Evolutionary conservation across 2,888 invertebrate genomes (phyloP), one percentile per base, ranked within the genome.

Genomic region (Liodrosophila aerea): DNA sequence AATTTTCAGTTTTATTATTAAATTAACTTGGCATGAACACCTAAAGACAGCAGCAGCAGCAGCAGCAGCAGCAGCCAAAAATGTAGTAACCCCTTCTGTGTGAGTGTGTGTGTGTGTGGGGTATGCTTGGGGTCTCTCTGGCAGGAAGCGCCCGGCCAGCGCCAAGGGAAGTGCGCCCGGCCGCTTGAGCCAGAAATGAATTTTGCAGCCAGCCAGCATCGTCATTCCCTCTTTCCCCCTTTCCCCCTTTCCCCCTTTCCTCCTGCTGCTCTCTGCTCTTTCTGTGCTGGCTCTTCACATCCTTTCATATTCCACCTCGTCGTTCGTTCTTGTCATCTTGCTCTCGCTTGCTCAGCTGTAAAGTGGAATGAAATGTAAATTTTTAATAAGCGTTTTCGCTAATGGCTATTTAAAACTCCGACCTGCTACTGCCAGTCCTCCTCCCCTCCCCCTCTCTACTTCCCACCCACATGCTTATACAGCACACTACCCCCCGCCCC

Each of bases 371-470:
- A 87, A 88, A 88, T 87, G 87, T 88, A 88, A 88, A 88, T 88
- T 88, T 88, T 88, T 88, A 88, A 88, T 88, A 88, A 88, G 88
- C 88, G 84, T 87, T 88, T 88, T 87, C 85, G 88, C 88, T 88
- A 88, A 88, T 88, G 88, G 88, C 88, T 87, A 88, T 88, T 88
- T 88, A 85, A 85, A 85, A 86, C 74, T 83, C 77, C 76, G 71
- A 77, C 64, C 63, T 61, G 65, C 62, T 63, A 43, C 50, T 49
- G 65, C 52, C 37, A 34, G 34, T 59, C 9, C 57, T 18, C 22
- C 30, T 29, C 36, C n/a, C 40, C 1, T 3, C 11, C 11, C 29
- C 18, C 12, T 0, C 33, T 18, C 8, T 1, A 5, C n/a, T n/a
- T 4, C 7, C 37, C 53, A 15, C 18, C 7, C 74, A 56, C 61